A percentile compares a stretch with the other conserved stretches of the same genome.
Conservation (phyloP, 2,113 vertebrate genomes). For the Pungitius pungitius region DNA sequence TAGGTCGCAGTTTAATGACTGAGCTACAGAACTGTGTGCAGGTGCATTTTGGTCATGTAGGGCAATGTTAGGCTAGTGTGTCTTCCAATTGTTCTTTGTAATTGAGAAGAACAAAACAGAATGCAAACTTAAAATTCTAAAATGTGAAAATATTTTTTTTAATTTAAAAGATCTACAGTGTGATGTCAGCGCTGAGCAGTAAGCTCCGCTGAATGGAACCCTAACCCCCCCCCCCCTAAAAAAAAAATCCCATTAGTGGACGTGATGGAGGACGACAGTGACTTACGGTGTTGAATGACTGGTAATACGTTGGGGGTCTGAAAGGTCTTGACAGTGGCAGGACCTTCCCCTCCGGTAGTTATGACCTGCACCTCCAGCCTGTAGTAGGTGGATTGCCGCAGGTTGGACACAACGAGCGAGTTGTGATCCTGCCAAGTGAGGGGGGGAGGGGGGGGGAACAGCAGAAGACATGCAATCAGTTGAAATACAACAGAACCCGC, state of each 20-base stretch:
- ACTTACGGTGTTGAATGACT: conserved; percentile 85
- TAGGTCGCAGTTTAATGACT: conserved; percentile 3
- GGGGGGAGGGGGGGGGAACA: conserved; percentile 16
- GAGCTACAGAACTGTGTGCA: background rate
- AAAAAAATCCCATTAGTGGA: background rate
- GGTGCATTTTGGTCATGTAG: background rate
- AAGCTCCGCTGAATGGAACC: background rate
- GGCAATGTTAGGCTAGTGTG: background rate
- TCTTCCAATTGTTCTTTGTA: background rate
- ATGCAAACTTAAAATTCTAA: background rate
- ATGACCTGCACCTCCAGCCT: conserved; percentile 92
- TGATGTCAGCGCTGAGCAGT: background rate
- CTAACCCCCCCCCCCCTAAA: background rate
- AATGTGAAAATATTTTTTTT: background rate
- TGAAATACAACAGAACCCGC: conserved; percentile 34
- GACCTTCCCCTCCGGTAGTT: conserved; percentile 89
- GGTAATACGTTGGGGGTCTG: conserved; percentile 84
- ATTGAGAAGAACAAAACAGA: background rate
- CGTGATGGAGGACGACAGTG: background rate
- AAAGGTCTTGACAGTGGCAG: conserved; percentile 89
- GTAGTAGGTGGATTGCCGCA: conserved; percentile 89
- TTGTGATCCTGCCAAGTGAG: conserved; percentile 83
- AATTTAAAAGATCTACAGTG: background rate
- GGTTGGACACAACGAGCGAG: conserved; percentile 86
- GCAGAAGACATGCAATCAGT: conserved; percentile 54